Evolutionary conservation across 2,113 vertebrate species (phyloP).

Genomic region (Sander vitreus): DNA sequence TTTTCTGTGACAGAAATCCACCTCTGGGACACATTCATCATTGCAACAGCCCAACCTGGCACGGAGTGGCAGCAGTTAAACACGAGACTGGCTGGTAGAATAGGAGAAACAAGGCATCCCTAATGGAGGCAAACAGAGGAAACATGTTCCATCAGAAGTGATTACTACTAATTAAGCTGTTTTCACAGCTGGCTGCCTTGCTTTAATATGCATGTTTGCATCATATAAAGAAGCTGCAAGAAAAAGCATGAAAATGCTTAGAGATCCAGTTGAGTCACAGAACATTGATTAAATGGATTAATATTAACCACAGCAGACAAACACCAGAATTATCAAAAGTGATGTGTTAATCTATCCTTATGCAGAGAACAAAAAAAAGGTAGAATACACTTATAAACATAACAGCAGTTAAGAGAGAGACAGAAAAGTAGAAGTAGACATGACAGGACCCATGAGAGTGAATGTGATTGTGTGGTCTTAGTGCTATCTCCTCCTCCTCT

Average conservation of each 20-base stretch:
- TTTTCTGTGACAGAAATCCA: conserved; percentile 23
- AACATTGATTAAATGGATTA: conserved; percentile 68
- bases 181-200: conserved; percentile 83
- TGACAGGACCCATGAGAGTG: conserved; percentile 9
- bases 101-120: conserved; percentile 79
- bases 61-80: conserved; percentile 71
- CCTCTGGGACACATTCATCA: conserved; percentile 59
- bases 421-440: conserved; percentile 4
- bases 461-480: conserved; percentile 21
- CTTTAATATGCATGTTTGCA: conserved; percentile 80
- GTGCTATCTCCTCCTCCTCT: conserved; percentile 37
- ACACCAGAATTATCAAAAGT: conserved; percentile 42
- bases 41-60: conserved; percentile 71
- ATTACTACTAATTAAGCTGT: conserved; percentile 86
- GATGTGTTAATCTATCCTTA: conserved; percentile 42
- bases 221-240: conserved; percentile 60
- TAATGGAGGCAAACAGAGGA: conserved; percentile 85
- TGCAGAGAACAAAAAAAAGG: neutral
- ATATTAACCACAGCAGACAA: conserved; percentile 62
- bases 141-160: conserved; percentile 85
- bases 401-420: conserved; percentile 42
- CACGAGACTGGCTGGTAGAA: conserved; percentile 60
- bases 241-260: conserved; percentile 58
- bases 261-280: conserved; percentile 65
- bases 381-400: conserved; percentile 7